Conservation (phyloP, 2,113 vertebrate genomes). For the Lipotes vexillifer region DNA sequence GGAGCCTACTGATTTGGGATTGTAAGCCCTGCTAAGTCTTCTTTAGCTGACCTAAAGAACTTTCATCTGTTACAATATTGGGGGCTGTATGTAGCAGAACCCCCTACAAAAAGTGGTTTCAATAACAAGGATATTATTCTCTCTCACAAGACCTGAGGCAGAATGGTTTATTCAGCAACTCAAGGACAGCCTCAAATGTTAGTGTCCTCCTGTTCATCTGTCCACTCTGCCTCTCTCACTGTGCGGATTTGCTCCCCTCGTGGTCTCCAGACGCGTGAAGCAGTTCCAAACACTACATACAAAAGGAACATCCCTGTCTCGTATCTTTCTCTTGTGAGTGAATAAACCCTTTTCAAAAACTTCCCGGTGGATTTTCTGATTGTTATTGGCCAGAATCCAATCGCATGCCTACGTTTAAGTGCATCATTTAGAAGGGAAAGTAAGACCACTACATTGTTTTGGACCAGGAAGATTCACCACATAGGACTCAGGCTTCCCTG, state of each 20-base stretch:
- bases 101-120: not conserved
- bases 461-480: not conserved
- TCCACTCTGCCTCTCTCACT: not conserved
- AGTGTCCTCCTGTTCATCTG: not conserved
- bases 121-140: not conserved
- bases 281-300: not conserved
- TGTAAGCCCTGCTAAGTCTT: not conserved
- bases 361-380: not conserved
- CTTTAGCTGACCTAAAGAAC: not conserved
- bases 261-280: not conserved
- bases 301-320: not conserved
- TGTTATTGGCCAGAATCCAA: not conserved
- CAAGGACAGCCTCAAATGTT: fast-evolving
- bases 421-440: not conserved
- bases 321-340: not conserved
- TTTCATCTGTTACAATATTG: not conserved
- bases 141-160: not conserved
- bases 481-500: not conserved
- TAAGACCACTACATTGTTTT: not conserved
- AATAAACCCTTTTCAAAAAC: not conserved
- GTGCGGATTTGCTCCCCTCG: not conserved
- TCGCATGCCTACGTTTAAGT: not conserved
- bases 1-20: not conserved
- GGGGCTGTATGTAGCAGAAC: not conserved
- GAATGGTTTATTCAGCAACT: not conserved